phyloP scores from a whole-genome alignment of 2,888 invertebrate species.

The Drosophila putrida region DNA sequence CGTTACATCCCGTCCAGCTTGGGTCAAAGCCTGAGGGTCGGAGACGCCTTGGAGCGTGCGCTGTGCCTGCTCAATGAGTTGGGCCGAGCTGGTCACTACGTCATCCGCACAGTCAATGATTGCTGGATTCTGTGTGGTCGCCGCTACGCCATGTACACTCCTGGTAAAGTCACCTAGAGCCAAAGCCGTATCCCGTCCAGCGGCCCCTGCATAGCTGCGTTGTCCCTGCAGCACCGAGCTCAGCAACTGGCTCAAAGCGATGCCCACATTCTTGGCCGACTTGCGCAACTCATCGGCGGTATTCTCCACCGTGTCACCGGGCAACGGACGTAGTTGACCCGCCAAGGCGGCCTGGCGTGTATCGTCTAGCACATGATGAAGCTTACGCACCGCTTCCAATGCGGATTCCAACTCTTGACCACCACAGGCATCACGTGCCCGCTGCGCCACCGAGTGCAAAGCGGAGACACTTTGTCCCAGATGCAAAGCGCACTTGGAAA shows the following conservation, averaged over 20 bases:
- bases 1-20: constrained; percentile 90
- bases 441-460: constrained; percentile 87
- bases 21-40: constrained; percentile 87
- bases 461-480: constrained; percentile 85
- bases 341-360: constrained; percentile 91
- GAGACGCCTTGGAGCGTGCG: constrained; percentile 85
- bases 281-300: constrained; percentile 86
- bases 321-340: constrained; percentile 91
- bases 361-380: constrained; percentile 93
- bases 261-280: constrained; percentile 91
- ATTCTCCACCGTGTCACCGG: constrained; percentile 91
- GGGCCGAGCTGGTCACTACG: constrained; percentile 91
- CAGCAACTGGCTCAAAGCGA: constrained; percentile 93
- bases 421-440: constrained; percentile 92
- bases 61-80: constrained; percentile 93
- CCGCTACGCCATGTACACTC: constrained; percentile 92
- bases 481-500: constrained; percentile 86
- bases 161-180: constrained; percentile 90
- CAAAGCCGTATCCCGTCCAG: constrained; percentile 92
- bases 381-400: constrained; percentile 91
- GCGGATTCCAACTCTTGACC: constrained; percentile 95
- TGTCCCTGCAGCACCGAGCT: constrained; percentile 94
- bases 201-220: constrained; percentile 92
- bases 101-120: constrained; percentile 91
- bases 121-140: constrained; percentile 88